Conservation (phyloP, 2,113 vertebrate genomes). For the Maccullochella peelii region DNA sequence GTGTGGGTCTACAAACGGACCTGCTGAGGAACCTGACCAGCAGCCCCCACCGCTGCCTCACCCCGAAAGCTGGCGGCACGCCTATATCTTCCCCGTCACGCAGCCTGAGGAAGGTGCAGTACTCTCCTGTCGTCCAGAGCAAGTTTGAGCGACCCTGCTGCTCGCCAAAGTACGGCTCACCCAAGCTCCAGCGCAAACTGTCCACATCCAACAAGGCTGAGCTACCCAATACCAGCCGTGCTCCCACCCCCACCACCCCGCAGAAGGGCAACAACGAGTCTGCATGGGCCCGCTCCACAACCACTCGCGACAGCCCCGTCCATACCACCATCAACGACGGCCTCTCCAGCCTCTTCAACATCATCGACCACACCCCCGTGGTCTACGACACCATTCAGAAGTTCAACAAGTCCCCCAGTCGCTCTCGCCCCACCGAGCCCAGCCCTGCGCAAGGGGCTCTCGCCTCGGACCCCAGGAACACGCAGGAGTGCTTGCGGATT, state of each 20-base stretch:
- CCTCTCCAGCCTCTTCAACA: slow-evolving; percentile 98
- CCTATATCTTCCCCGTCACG: slow-evolving; percentile 95
- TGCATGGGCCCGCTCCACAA: slow-evolving; percentile 97
- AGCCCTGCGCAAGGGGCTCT: slow-evolving; percentile 48
- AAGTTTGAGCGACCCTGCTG: slow-evolving; percentile 98
- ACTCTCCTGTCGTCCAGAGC: slow-evolving; percentile 92
- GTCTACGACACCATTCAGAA: slow-evolving; percentile 89
- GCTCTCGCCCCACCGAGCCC: slow-evolving; percentile 84
- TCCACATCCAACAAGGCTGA: slow-evolving; percentile 74
- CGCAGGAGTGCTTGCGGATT: slow-evolving; percentile 85
- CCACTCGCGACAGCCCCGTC: slow-evolving; percentile 96
- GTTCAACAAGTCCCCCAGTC: slow-evolving; percentile 89
- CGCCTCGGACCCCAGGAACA: slow-evolving; percentile 59
- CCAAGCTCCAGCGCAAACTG: slow-evolving; percentile 93
- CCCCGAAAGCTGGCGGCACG: slow-evolving; percentile 90
- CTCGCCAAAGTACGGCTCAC: slow-evolving; percentile 97
- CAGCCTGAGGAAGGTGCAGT: slow-evolving; percentile 90
- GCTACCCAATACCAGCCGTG: slow-evolving; percentile 73
- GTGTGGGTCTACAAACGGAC: slow-evolving; percentile 94
- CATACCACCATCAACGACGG: slow-evolving; percentile 98
- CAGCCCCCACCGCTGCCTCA: slow-evolving; percentile 97
- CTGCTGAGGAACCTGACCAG: slow-evolving; percentile 91
- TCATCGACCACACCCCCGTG: slow-evolving; percentile 95
- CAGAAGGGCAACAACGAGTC: slow-evolving; percentile 96
- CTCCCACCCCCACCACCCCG: slow-evolving; percentile 83